Evolutionary conservation across 2,797 vertebrate species (phyloP), one percentile per base, ranked within the genome.

Genomic region (Poecile montanus): DNA sequence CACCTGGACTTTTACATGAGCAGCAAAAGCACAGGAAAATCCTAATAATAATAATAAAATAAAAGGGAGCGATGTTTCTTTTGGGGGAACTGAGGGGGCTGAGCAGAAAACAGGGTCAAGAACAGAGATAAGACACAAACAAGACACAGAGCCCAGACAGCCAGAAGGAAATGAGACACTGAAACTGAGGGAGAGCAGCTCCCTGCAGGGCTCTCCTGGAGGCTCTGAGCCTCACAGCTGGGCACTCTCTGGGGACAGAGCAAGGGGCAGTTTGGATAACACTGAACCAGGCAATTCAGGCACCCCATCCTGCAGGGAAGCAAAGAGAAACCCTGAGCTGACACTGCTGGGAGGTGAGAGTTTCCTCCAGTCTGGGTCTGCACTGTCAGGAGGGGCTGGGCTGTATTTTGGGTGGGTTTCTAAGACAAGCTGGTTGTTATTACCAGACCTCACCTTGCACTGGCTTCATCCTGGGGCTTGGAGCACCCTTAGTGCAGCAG

Each of bases 61-160:
- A n/a, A 34, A 36, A n/a, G 3, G 23, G 1, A 29, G 32, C 0
- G 0, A 12, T 6, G 5, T 16, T 75, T 60, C 50, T 47, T 34
- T 26, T 21, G 60, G 27, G 56, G 22, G 34, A 25, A 72, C 51
- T 30, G n/a, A 38, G 0, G 0, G 74, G 29, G 44, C 38, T 68
- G 42, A 26, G 13, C 8, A 76, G 56, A 61, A 72, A 82, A 70
- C 40, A 61, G 34, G 32, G 58, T 7, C 25, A 38, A 21, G 14
- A 87, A 26, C 10, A 50, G 70, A 53, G 34, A 7, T 30, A 16
- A 19, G 75, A 77, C 91, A 5, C 8, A 65, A 67, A 56, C 15
- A 47, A 30, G 63, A 19, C 0, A 0, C n/a, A 9, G 30, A 68
- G 61, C 48, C 26, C 1, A 9, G 61, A 21, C 25, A 18, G 8